Conservation (phyloP, 2,888 invertebrate genomes). For the Ommatoiulus sabulosus region DNA sequence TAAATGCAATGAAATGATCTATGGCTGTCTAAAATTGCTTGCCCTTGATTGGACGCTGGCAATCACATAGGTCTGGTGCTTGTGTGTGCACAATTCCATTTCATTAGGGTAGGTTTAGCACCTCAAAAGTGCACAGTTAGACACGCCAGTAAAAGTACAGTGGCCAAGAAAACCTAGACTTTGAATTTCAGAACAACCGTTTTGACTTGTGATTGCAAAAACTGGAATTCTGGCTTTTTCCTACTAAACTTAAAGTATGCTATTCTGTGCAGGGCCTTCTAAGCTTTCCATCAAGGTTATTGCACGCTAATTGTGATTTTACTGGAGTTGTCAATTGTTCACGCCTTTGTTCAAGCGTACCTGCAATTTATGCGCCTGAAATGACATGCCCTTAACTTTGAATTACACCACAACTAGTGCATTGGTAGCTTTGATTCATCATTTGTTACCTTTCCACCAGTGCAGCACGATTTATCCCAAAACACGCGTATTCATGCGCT, state of each 20-base stretch:
- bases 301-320: background rate
- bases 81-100: slow-evolving; percentile 39
- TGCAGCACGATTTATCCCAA: slow-evolving; percentile 26
- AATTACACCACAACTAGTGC: slow-evolving; percentile 9
- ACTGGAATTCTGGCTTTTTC: background rate
- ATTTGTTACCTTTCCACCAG: slow-evolving; percentile 38
- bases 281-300: background rate
- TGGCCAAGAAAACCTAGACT: background rate
- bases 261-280: background rate
- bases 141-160: slow-evolving; percentile 22
- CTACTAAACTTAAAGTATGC: background rate
- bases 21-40: background rate
- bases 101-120: slow-evolving; percentile 46
- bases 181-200: background rate
- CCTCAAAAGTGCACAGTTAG: slow-evolving; percentile 45
- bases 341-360: slow-evolving; percentile 48
- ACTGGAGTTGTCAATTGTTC: slow-evolving; percentile 41
- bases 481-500: slow-evolving; percentile 10
- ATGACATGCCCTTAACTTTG: slow-evolving; percentile 47
- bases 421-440: slow-evolving; percentile 26
- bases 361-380: slow-evolving; percentile 44
- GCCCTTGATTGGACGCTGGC: slow-evolving; percentile 18
- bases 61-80: background rate
- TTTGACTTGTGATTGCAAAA: background rate
- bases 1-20: background rate